These are phyloP conservation scores for Macrotis lagotis DNA, from an alignment of 2,113 vertebrate species.

Conservation along the genomic window DNA sequence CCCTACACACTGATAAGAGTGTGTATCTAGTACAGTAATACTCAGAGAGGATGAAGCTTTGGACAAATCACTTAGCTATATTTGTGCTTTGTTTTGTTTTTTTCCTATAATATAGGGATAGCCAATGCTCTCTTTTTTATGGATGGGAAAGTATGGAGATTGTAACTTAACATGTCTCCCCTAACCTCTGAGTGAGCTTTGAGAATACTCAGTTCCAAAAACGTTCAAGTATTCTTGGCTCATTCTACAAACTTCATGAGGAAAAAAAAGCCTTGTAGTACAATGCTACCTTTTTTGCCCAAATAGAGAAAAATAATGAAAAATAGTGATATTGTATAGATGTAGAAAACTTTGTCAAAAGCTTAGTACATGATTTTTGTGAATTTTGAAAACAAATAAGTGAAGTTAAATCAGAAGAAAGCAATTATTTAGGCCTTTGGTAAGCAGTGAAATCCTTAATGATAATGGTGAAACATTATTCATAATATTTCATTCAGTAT, in stretches of 20 bases:
- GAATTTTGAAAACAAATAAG: not conserved
- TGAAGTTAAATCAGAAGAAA: slow-evolving; percentile 16
- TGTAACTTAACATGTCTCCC: not conserved
- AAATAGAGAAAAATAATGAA: not conserved
- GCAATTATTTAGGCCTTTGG: not conserved
- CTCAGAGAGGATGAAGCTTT: not conserved
- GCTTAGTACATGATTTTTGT: not conserved
- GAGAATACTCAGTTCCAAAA: not conserved
- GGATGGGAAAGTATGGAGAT: not conserved
- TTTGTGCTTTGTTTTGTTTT: not conserved
- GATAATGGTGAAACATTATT: slow-evolving; percentile 38
- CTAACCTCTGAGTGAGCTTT: not conserved
- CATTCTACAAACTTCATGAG: not conserved
- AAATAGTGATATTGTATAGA: not conserved
- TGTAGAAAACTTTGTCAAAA: slow-evolving; percentile 42
- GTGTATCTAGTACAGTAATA: not conserved
- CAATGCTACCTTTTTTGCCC: slow-evolving; percentile 17
- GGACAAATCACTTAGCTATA: not conserved
- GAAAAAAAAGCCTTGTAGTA: not conserved
- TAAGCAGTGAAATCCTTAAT: slow-evolving; percentile 62
- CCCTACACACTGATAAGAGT: not conserved
- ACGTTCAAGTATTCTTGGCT: not conserved
- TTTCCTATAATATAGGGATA: not conserved
- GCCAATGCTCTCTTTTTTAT: not conserved
- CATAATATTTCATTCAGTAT: slow-evolving; percentile 64